Conservation (phyloP, 2,113 vertebrate genomes). For the Misgurnus mizolepis region DNA sequence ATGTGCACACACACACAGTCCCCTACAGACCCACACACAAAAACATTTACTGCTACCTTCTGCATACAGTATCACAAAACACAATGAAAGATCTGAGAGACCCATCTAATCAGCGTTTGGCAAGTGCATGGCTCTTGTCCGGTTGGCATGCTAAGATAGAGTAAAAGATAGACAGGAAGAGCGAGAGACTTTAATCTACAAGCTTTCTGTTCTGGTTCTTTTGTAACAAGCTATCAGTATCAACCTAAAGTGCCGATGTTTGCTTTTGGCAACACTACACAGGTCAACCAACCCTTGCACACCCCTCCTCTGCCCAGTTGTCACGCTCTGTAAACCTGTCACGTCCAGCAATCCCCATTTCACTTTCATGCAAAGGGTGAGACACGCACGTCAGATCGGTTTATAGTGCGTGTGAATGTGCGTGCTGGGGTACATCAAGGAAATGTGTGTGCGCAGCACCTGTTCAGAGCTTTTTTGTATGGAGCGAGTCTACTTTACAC, state of each 20-base stretch:
- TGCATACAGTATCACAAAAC: neutral
- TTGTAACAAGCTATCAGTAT: slow-evolving; percentile 42
- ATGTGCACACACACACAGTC: neutral
- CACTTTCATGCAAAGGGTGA: slow-evolving; percentile 49
- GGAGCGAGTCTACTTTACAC: neutral
- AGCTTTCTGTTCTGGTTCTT: slow-evolving; percentile 14
- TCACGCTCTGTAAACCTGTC: slow-evolving; percentile 51
- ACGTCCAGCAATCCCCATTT: slow-evolving; percentile 49
- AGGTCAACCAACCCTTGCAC: slow-evolving; percentile 9
- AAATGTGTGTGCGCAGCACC: slow-evolving; percentile 39
- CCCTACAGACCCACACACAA: neutral
- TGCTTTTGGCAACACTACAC: slow-evolving; percentile 49
- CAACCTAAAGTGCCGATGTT: neutral
- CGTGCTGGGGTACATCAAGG: neutral
- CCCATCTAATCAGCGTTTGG: neutral
- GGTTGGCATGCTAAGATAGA: neutral
- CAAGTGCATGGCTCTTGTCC: neutral
- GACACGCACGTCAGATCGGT: slow-evolving; percentile 20
- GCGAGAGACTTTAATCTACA: neutral
- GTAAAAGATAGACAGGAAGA: neutral
- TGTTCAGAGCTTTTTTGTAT: slow-evolving; percentile 41
- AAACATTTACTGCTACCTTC: neutral
- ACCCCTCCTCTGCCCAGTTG: slow-evolving; percentile 23
- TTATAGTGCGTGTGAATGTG: slow-evolving; percentile 20
- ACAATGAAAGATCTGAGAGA: neutral